Conservation (phyloP, 1,140 invertebrate species). For the Palaemon carinicauda region DNA sequence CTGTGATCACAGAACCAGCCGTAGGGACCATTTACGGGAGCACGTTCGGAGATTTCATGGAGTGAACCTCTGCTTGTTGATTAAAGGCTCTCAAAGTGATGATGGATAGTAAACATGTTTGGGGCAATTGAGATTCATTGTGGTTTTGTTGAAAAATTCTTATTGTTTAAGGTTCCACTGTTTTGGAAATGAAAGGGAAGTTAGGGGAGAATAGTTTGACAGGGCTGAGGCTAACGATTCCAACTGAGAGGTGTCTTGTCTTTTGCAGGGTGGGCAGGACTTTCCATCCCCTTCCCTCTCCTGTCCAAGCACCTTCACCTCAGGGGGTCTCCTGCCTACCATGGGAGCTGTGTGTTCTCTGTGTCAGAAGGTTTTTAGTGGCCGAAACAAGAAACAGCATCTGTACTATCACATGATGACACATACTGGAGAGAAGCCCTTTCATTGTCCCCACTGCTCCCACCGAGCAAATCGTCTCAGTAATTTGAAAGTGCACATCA, state of each 20-base stretch:
- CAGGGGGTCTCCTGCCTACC: slow-evolving; percentile 28
- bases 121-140: too few species aligned
- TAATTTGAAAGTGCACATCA: slow-evolving; percentile 46
- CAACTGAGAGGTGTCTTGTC: slow-evolving; percentile 49
- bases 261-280: slow-evolving; percentile 50
- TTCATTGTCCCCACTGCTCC: slow-evolving; percentile 79
- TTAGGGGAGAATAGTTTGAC: background rate
- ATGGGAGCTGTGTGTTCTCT: slow-evolving; percentile 77
- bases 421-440: slow-evolving; percentile 98
- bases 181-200: too few species aligned
- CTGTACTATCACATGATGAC: slow-evolving; percentile 94
- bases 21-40: slow-evolving; percentile 53
- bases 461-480: slow-evolving; percentile 56
- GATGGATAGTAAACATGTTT: background rate
- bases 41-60: slow-evolving; percentile 49
- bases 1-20: slow-evolving; percentile 63
- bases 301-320: background rate
- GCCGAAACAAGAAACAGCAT: slow-evolving; percentile 76
- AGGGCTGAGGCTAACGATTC: too few species aligned
- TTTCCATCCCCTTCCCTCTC: background rate
- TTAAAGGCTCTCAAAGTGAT: background rate
- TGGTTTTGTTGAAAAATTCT: too few species aligned
- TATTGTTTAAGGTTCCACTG: too few species aligned
- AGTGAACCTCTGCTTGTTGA: slow-evolving; percentile 5
- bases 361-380: slow-evolving; percentile 98